Conservation (phyloP, 2,888 invertebrate genomes). For the Stenoptilia bipunctidactyla region DNA sequence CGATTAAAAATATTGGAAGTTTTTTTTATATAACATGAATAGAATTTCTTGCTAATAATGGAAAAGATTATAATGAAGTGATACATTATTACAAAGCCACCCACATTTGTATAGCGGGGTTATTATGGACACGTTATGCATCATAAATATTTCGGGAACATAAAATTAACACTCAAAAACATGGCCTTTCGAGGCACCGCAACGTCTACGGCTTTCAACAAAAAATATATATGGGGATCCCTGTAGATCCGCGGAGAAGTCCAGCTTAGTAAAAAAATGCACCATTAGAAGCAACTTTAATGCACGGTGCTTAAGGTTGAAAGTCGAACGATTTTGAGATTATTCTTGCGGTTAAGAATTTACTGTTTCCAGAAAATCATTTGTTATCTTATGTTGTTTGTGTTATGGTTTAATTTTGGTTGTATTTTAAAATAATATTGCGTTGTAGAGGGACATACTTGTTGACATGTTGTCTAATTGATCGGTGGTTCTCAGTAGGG, state of each 20-base stretch:
- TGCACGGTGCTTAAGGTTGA: too few species aligned
- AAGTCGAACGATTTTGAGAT: too few species aligned
- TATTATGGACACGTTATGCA: constrained; percentile 66
- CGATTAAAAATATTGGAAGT: not conserved
- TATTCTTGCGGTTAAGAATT: not conserved
- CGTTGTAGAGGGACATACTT: constrained; percentile 65
- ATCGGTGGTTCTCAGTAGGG: constrained; percentile 66
- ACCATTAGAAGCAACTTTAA: constrained; percentile 5
- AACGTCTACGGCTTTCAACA: constrained; percentile 57
- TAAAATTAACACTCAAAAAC: constrained; percentile 70
- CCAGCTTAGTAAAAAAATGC: constrained; percentile 29
- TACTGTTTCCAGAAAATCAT: not conserved
- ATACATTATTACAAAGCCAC: constrained; percentile 59
- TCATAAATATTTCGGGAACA: constrained; percentile 71
- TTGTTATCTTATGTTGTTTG: constrained; percentile 22
- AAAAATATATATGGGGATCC: constrained; percentile 56
- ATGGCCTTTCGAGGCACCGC: constrained; percentile 66
- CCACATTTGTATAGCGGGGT: constrained; percentile 65
- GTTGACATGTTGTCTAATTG: constrained; percentile 72
- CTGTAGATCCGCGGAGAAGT: constrained; percentile 49
- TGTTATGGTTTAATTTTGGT: constrained; percentile 47
- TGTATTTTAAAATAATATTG: constrained; percentile 18
- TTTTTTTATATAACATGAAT: not conserved
- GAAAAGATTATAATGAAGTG: constrained; percentile 51
- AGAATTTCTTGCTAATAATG: constrained; percentile 16